These are phyloP conservation scores for Platysternon megacephalum DNA, from an alignment of 2,113 vertebrate genomes.

Conservation along the genomic window DNA sequence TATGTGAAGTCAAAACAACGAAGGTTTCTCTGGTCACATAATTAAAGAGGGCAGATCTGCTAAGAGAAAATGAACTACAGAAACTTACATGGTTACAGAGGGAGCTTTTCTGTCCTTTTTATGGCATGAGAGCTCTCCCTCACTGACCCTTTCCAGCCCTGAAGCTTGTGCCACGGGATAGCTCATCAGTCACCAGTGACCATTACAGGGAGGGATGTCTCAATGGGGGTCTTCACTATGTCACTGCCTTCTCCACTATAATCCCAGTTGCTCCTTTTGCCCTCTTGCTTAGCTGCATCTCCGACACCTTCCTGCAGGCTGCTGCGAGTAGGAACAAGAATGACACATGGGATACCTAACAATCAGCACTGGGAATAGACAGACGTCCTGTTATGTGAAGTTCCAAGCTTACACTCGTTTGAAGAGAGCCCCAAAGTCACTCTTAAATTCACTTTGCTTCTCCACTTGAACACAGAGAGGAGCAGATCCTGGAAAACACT, in stretches of 20 bases:
- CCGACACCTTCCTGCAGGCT: not conserved
- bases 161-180: not conserved
- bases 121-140: constrained; percentile 2
- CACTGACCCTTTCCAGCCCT: not conserved
- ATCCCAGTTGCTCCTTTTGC: not conserved
- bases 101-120: not conserved
- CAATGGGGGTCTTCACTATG: not conserved
- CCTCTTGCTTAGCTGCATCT: not conserved
- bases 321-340: not conserved
- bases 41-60: constrained; percentile 55
- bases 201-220: not conserved
- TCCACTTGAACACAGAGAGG: not conserved
- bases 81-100: constrained; percentile 42
- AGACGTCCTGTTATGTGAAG: not conserved
- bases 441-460: not conserved
- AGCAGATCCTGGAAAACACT: not conserved
- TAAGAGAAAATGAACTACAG: constrained; percentile 56
- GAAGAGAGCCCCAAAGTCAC: not conserved
- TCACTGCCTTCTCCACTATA: not conserved
- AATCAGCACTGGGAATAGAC: not conserved
- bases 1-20: constrained; percentile 43
- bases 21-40: constrained; percentile 47
- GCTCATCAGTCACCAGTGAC: not conserved
- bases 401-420: not conserved
- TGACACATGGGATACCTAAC: not conserved